Base-by-base conservation (phyloP, 2,113 vertebrate species). In the Macroglossus sobrinus region DNA sequence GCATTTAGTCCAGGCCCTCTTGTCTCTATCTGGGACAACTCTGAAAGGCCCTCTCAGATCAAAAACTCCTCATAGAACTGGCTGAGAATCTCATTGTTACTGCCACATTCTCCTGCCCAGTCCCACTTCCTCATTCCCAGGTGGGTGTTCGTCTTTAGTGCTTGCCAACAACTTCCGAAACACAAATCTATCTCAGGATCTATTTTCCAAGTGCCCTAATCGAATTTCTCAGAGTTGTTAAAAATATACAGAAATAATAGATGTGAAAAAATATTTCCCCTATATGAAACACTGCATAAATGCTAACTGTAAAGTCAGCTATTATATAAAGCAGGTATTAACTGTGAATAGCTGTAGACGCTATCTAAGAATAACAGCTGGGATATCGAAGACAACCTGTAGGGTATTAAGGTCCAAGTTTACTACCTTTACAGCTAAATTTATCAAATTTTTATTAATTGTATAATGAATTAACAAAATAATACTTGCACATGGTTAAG, bases 211-310 rank as follows among this genome's bases (percentile, higher is more conserved):
- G 26, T 14, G 19, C 43, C 50, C 16, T 18, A 86, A 22, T 13
- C 35, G 24, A 61, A 43, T 59, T 72, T 68, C 47, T 22, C 28
- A 43, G 3, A 14, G 16, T 26, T 85, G 38, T 38, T 72, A 64
- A 76, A 47, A 81, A 68, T 68, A 40, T 61, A 86, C 4, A 84
- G 64, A 81, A 75, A 66, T 68, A 10, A 66, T 66, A 92, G 74
- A 81, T 74, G 47, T 24, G 16, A 79, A 47, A 68, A 59, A 82
- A 4, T 33, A 61, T 55, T 33, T 85, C 19, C 8, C 6, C 7
- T 47, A 47, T 63, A 35, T 55, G 69, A 82, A 87, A 78, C 45
- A 38, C 28, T 63, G 16, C 4, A 78, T 55, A n/a, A 63, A 71
- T 26, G 21, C 30, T 59, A 61, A 84, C 53, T 84, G 19, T 64